Conservation (phyloP, 2,888 invertebrate genomes). For the Ormyrus thymus region DNA sequence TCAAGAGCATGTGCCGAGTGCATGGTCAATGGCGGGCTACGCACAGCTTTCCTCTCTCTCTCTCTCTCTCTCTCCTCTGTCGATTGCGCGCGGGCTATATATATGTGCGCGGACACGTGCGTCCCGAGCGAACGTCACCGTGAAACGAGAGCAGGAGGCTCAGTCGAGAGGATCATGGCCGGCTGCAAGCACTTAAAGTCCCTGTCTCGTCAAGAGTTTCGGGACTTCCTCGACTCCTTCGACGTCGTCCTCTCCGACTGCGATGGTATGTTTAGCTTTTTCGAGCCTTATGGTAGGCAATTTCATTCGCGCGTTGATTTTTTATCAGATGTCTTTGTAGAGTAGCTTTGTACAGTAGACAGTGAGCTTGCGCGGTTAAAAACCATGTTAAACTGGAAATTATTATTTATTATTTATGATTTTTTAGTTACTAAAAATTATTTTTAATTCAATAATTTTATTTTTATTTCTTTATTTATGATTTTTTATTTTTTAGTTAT, state of each 20-base stretch:
- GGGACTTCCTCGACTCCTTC: conserved; percentile 83
- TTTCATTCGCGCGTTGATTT: too few species aligned
- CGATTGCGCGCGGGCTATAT: too few species aligned
- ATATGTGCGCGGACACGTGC: too few species aligned
- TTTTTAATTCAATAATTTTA: background rate
- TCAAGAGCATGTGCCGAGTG: too few species aligned
- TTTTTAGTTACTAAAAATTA: background rate
- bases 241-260: conserved; percentile 91
- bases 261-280: conserved; percentile 81
- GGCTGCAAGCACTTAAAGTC: conserved; percentile 77
- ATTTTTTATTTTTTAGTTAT: too few species aligned
- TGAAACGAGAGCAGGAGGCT: too few species aligned
- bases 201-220: conserved; percentile 78
- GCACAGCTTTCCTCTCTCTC: background rate
- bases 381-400: too few species aligned
- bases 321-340: too few species aligned
- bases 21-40: conserved; percentile 37
- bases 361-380: background rate
- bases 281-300: conserved; percentile 39
- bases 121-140: background rate
- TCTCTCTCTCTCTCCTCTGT: too few species aligned
- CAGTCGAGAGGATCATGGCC: conserved; percentile 1
- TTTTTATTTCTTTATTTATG: too few species aligned
- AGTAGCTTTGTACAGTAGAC: too few species aligned
- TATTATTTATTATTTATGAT: background rate